These are phyloP conservation scores for Drosophila austrosaltans DNA, from an alignment of 2,888 invertebrate genomes.

Conservation along the genomic window DNA sequence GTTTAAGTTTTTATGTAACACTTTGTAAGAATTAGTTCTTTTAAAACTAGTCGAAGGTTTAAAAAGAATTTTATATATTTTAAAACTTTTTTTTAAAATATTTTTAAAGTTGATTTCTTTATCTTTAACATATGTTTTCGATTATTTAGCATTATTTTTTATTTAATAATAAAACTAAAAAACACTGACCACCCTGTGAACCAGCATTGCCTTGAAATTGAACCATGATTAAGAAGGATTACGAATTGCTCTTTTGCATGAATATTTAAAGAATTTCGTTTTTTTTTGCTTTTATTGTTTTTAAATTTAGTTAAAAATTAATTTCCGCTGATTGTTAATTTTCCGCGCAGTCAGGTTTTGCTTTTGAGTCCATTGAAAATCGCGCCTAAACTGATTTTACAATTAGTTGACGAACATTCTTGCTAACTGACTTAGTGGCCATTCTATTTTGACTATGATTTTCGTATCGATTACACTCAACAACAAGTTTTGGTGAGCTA, in stretches of 20 bases:
- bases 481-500: constrained; percentile 17
- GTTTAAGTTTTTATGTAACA: background rate
- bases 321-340: constrained; percentile 25
- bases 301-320: constrained; percentile 9
- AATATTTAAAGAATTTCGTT: background rate
- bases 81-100: no score
- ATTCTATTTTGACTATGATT: constrained; percentile 78
- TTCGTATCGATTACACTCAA: constrained; percentile 76
- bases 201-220: constrained; percentile 63
- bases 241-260: background rate
- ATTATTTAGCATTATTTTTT: no score
- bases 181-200: constrained; percentile 52
- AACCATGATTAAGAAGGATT: constrained; percentile 52
- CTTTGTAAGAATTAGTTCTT: no score
- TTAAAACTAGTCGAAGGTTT: no score
- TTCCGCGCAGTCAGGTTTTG: constrained; percentile 55
- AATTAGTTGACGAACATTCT: constrained; percentile 73
- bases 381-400: constrained; percentile 80
- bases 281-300: background rate
- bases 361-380: constrained; percentile 73
- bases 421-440: constrained; percentile 80
- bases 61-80: no score
- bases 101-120: no score
- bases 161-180: background rate
- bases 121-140: no score